Evolutionary conservation across 2,797 vertebrate species (phyloP).

Genomic region (Propithecus deckenii): DNA sequence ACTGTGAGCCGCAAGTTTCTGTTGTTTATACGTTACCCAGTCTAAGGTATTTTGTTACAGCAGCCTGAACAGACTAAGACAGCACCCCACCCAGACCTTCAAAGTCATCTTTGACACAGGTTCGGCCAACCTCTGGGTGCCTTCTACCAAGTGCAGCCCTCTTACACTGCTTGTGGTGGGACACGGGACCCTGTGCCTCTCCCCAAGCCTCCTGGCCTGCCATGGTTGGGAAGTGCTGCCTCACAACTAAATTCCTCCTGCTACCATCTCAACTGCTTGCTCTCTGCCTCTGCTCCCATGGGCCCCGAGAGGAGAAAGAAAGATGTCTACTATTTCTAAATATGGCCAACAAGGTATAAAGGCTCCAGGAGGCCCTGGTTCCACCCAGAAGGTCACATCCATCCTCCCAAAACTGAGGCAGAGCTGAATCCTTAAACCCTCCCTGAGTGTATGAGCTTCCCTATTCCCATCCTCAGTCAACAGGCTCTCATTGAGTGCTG

Average conservation of each 20-base stretch:
- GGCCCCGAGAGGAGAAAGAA: not conserved
- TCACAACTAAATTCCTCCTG: not conserved
- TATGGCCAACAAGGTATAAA: not conserved
- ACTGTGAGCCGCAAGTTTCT: not conserved
- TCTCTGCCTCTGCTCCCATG: not conserved
- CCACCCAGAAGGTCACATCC: not conserved
- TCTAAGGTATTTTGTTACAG: not conserved
- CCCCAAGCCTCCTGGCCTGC: not conserved
- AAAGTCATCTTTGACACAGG: constrained; percentile 94
- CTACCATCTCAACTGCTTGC: not conserved
- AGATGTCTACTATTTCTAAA: not conserved
- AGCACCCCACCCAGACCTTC: constrained; percentile 89
- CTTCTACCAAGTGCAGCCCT: constrained; percentile 89
- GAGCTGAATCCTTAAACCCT: not conserved
- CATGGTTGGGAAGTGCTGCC: not conserved
- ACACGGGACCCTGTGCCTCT: not conserved
- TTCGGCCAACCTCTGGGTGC: constrained; percentile 92
- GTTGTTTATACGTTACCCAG: not conserved
- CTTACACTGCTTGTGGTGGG: constrained; percentile 92
- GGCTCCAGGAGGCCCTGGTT: not conserved
- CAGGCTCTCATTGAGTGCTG: not conserved
- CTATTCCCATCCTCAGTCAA: not conserved
- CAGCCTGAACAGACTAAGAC: not conserved
- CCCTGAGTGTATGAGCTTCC: accelerated
- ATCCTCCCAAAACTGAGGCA: not conserved